A percentile compares a stretch with the other conserved stretches of the same genome.
Conservation (phyloP, 2,797 vertebrate genomes). For the Sebastes itinus region DNA sequence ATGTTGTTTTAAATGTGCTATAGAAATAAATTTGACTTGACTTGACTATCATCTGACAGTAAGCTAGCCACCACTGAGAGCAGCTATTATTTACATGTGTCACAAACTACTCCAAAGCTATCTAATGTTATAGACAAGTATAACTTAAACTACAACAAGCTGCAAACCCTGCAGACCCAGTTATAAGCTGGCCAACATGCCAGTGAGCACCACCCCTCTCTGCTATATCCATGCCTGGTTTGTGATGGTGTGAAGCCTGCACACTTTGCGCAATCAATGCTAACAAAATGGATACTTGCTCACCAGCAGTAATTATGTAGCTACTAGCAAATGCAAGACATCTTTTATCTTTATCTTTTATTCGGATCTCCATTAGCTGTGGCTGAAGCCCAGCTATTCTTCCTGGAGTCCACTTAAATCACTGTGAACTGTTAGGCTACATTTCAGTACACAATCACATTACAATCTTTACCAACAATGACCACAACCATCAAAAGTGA, state of each 20-base stretch:
- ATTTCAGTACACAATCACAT: too few species aligned
- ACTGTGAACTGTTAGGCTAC: too few species aligned
- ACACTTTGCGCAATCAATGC: constrained; percentile 47
- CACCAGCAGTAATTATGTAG: background rate
- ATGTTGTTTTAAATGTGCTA: too few species aligned
- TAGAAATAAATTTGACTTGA: too few species aligned
- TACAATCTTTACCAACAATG: too few species aligned
- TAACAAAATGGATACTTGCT: constrained; percentile 35
- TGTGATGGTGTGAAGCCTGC: constrained; percentile 65
- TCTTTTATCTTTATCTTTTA: too few species aligned
- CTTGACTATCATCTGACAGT: background rate
- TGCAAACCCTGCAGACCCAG: background rate
- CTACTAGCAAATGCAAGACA: background rate
- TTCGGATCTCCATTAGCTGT: too few species aligned
- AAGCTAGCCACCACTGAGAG: background rate
- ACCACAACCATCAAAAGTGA: too few species aligned
- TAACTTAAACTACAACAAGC: background rate
- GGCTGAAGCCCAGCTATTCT: too few species aligned
- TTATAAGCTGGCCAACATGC: background rate
- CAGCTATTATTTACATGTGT: background rate
- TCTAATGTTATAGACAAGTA: background rate
- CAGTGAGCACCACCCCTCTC: constrained; percentile 71
- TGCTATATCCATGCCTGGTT: constrained; percentile 57
- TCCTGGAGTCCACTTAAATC: too few species aligned
- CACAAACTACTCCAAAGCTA: background rate